phyloP scores from a whole-genome alignment of 2,797 vertebrate species.

The Sparidentex hasta region DNA sequence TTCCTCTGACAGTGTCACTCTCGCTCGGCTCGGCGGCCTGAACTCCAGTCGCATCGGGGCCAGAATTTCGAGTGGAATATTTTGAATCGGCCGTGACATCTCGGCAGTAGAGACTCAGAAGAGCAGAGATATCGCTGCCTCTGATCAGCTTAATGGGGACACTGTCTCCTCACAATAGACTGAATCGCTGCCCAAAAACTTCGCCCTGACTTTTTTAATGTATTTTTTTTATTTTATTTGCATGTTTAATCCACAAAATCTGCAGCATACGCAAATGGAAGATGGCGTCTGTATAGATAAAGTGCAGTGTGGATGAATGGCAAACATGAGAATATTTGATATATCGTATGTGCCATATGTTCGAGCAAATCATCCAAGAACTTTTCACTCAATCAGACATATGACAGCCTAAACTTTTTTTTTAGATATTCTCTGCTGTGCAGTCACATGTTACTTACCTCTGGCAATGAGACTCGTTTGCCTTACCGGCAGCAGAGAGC shows the following conservation, averaged over 20 bases:
- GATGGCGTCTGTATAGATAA: background rate
- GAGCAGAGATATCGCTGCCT: constrained; percentile 48
- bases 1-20: constrained; percentile 76
- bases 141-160: constrained; percentile 70
- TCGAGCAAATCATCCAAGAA: constrained; percentile 21
- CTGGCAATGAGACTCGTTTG: constrained; percentile 49
- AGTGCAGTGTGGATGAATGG: background rate
- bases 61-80: constrained; percentile 58
- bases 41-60: constrained; percentile 68
- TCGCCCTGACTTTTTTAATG: constrained; percentile 15
- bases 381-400: constrained; percentile 38
- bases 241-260: constrained; percentile 18
- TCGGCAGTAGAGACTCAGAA: constrained; percentile 38
- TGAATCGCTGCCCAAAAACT: constrained; percentile 24
- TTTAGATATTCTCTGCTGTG: constrained; percentile 50
- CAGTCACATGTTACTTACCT: constrained; percentile 42
- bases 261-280: constrained; percentile 8
- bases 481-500: constrained; percentile 39
- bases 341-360: constrained; percentile 11
- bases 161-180: constrained; percentile 27
- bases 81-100: constrained; percentile 63
- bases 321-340: constrained; percentile 10
- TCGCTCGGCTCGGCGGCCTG: constrained; percentile 51
- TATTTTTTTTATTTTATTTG: constrained; percentile 6
- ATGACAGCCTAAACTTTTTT: constrained; percentile 38